Evolutionary conservation across 2,888 invertebrate genomes (phyloP), one percentile per base, ranked within the genome.

Genomic region (Cordilura impudica): DNA sequence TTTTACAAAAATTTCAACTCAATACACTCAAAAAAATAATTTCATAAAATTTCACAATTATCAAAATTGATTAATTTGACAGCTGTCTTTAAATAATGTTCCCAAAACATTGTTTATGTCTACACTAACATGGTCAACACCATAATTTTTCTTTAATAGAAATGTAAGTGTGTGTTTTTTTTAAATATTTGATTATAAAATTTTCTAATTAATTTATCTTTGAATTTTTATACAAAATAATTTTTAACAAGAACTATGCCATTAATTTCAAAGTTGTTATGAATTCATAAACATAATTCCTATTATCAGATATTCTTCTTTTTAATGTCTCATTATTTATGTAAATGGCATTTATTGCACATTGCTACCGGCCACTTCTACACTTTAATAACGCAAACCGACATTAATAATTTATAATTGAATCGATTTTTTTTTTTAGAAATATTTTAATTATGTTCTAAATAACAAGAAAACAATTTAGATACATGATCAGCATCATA

Each of bases 161-260:
- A 39, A 12, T n/a, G n/a, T n/a, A n/a, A n/a, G n/a, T n/a, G n/a
- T n/a, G n/a, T n/a, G n/a, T n/a, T n/a, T n/a, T n/a, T n/a, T n/a
- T n/a, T n/a, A n/a, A n/a, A n/a, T n/a, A n/a, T n/a, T n/a, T n/a
- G n/a, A 39, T 53, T 56, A 54, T 2, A 54, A 56, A 72, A 61
- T 71, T 14, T 54, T 74, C 45, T 60, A 74, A 60, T 63, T 61
- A 75, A 75, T 54, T 43, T 69, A 75, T 75, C 69, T 74, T 74
- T 58, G 54, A 31, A 31, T 31, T 12, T 31, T 31, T 29, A n/a
- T n/a, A 35, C 35, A 56, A 16, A 49, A 19, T 23, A 54, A 45
- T 29, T 45, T 3, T 12, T 8, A 43, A 53, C 10, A 53, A 60
- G 35, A 47, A 63, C 49, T 54, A 49, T 54, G 56, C 69, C 63